Conservation (phyloP, 2,888 invertebrate genomes). For the Eudemis profundana region DNA sequence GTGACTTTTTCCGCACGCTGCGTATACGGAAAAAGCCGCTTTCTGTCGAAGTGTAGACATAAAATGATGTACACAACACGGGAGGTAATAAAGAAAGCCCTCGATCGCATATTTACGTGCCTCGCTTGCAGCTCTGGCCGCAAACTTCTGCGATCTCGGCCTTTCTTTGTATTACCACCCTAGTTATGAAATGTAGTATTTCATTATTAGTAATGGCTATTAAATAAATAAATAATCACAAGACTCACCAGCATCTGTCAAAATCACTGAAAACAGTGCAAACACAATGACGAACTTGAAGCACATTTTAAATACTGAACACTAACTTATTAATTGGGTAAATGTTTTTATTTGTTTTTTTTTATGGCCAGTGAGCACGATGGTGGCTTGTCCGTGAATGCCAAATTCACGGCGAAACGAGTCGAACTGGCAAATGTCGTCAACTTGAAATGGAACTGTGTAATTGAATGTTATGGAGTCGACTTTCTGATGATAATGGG, state of each 20-base stretch:
- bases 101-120: too few relatives aligned
- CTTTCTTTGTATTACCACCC: too few relatives aligned
- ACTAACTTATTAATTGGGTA: neutral
- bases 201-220: too few relatives aligned
- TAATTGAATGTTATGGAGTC: conserved; percentile 40
- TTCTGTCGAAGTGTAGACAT: too few relatives aligned
- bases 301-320: conserved; percentile 28
- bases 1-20: too few relatives aligned
- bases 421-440: conserved; percentile 43
- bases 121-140: too few relatives aligned
- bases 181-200: too few relatives aligned
- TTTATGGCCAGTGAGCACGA: conserved; percentile 38
- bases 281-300: conserved; percentile 35
- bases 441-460: conserved; percentile 45
- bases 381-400: conserved; percentile 47
- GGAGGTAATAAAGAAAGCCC: too few relatives aligned
- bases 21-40: too few relatives aligned
- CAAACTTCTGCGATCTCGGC: too few relatives aligned
- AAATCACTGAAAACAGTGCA: conserved; percentile 23
- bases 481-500: conserved; percentile 32
- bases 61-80: too few relatives aligned
- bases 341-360: conserved; percentile 8
- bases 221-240: neutral
- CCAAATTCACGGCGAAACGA: conserved; percentile 40
- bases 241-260: conserved; percentile 37